These are phyloP conservation scores for Calephelis virginiensis DNA, from an alignment of 1,140 invertebrate species.

Conservation along the genomic window DNA sequence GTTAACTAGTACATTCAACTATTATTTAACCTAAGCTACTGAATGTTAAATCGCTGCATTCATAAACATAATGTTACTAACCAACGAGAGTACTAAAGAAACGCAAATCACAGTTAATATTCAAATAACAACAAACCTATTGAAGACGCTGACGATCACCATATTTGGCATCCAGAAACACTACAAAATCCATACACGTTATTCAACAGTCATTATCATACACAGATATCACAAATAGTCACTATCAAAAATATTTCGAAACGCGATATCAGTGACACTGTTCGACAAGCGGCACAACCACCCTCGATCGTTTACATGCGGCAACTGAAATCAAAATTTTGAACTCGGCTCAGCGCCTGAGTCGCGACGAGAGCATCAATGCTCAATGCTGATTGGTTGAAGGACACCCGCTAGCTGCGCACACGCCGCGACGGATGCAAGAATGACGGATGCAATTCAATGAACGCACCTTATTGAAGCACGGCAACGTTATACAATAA, in stretches of 20 bases:
- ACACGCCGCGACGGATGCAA: conserved; percentile 13
- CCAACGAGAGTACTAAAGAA: too few relatives aligned
- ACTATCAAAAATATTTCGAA: conserved; percentile 42
- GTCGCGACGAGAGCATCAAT: conserved; percentile 16
- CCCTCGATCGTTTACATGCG: conserved; percentile 27
- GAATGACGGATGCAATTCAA: conserved; percentile 9
- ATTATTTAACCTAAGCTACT: too few relatives aligned
- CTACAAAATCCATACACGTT: conserved; percentile 41
- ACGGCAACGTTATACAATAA: too few relatives aligned
- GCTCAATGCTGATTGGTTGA: conserved; percentile 7
- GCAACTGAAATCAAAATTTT: conserved; percentile 36
- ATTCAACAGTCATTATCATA: conserved; percentile 29
- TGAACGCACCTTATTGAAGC: conserved; percentile 3
- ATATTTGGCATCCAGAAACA: conserved; percentile 53
- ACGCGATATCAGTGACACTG: conserved; percentile 23
- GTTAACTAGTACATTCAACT: too few relatives aligned
- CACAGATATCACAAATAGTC: conserved; percentile 36
- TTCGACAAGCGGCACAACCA: conserved; percentile 34
- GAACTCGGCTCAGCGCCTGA: conserved; percentile 21
- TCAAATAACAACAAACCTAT: conserved; percentile 52
- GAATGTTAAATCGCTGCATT: too few relatives aligned
- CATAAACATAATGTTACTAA: too few relatives aligned
- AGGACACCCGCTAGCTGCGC: conserved; percentile 5
- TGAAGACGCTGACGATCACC: conserved; percentile 75
- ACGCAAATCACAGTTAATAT: conserved; percentile 24